Conservation (phyloP, 2,113 vertebrate species). For the Protobothrops flavoviridis region DNA sequence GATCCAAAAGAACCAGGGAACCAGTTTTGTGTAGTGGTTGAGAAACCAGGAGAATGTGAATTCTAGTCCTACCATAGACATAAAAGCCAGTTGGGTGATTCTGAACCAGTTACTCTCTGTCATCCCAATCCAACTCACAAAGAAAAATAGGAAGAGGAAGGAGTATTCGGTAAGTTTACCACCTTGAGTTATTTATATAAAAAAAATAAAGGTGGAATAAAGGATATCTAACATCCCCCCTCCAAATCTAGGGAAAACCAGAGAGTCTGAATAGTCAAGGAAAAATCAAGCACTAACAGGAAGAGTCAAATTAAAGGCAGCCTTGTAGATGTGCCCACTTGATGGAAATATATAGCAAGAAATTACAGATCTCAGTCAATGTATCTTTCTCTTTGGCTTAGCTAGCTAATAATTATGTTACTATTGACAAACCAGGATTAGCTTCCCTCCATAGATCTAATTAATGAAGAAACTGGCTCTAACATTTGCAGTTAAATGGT, state of each 20-base stretch:
- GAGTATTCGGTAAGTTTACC: background rate
- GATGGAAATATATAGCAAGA: background rate
- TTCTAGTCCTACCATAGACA: background rate
- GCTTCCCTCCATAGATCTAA: background rate
- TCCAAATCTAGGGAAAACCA: background rate
- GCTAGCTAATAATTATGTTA: conserved; percentile 1
- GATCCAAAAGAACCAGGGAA: background rate
- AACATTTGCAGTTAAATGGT: background rate
- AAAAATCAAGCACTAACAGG: background rate
- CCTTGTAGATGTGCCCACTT: background rate
- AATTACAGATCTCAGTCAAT: background rate
- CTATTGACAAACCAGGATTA: conserved; percentile 18
- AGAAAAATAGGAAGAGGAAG: background rate
- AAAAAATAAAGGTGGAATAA: background rate
- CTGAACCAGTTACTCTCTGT: background rate
- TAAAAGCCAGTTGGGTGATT: background rate
- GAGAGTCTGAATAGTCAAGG: background rate
- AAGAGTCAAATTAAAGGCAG: background rate
- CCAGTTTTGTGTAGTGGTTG: background rate
- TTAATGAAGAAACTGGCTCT: conserved; percentile 14
- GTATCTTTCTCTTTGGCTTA: background rate
- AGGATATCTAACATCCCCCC: background rate
- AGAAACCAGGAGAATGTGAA: background rate
- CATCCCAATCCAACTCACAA: background rate
- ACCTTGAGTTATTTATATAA: background rate